A percentile compares a stretch with the other conserved stretches of the same genome.
phyloP scores from a whole-genome alignment of 2,797 vertebrate species.

The Sebastes dallii region DNA sequence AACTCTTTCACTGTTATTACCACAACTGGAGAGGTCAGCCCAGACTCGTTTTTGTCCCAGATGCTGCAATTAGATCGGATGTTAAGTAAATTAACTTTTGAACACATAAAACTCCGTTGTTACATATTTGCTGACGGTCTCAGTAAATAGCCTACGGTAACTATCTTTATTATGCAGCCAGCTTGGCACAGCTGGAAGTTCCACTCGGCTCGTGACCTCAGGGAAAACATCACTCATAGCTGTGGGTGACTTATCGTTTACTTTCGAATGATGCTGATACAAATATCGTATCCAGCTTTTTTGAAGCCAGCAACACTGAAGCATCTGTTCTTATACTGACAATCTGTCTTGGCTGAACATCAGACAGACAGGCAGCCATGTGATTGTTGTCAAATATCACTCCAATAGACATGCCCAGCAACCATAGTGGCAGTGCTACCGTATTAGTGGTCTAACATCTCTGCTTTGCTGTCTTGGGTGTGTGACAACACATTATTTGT shows the following conservation, averaged over 20 bases:
- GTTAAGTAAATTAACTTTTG: constrained; percentile 27
- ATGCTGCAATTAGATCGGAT: constrained; percentile 34
- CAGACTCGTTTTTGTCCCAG: constrained; percentile 1
- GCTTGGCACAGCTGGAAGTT: constrained; percentile 61
- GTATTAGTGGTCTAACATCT: constrained; percentile 36
- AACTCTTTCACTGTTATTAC: not conserved
- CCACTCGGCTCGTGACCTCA: constrained; percentile 57
- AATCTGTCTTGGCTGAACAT: constrained; percentile 65
- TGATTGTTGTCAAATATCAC: constrained; percentile 56
- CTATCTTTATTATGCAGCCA: constrained; percentile 54
- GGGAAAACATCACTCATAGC: constrained; percentile 58
- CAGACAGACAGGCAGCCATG: constrained; percentile 49
- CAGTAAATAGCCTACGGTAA: constrained; percentile 52
- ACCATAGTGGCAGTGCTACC: constrained; percentile 21
- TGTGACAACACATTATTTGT: constrained; percentile 9
- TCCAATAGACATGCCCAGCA: constrained; percentile 45
- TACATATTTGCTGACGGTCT: constrained; percentile 36
- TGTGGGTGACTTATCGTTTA: constrained; percentile 56
- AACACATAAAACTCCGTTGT: constrained; percentile 14
- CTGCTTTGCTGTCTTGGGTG: constrained; percentile 13
- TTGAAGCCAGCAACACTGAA: constrained; percentile 59
- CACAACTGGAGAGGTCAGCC: constrained; percentile 10
- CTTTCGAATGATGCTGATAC: constrained; percentile 54
- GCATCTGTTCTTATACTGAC: constrained; percentile 63
- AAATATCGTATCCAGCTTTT: constrained; percentile 57